A percentile compares a stretch with the other conserved stretches of the same genome.
phyloP scores from a whole-genome alignment of 2,888 invertebrate species.

The Cheilosia pagana region DNA sequence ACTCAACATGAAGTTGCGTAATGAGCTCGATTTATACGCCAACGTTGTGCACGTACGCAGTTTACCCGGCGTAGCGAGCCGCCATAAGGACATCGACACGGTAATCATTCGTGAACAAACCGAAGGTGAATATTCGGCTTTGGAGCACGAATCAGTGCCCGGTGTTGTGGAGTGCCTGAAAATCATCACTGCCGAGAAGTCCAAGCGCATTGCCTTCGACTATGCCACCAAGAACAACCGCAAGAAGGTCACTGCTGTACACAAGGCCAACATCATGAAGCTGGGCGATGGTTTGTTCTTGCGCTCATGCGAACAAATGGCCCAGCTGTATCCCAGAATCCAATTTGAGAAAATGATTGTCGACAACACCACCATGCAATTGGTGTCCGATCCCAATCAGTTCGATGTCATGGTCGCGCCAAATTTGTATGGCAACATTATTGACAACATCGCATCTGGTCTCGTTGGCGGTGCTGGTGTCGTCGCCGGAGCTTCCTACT shows the following conservation, averaged over 20 bases:
- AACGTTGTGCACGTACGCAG: constrained; percentile 97
- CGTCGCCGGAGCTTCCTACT: constrained; percentile 96
- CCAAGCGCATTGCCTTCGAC: constrained; percentile 97
- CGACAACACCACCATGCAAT: constrained; percentile 99
- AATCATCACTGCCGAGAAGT: constrained; percentile 95
- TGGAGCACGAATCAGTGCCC: constrained; percentile 95
- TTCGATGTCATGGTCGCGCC: constrained; percentile 99
- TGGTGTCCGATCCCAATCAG: constrained; percentile 97
- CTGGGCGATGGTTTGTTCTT: constrained; percentile 98
- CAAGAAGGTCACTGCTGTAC: constrained; percentile 98
- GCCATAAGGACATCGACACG: constrained; percentile 95
- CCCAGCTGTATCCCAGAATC: constrained; percentile 93
- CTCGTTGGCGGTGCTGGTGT: constrained; percentile 98
- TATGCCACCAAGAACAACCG: constrained; percentile 96
- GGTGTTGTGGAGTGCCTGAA: constrained; percentile 98
- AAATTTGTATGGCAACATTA: constrained; percentile 98
- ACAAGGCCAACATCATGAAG: constrained; percentile 99
- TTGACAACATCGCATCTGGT: constrained; percentile 97
- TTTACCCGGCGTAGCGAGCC: constrained; percentile 92
- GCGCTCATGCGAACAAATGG: constrained; percentile 92
- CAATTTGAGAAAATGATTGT: constrained; percentile 98
- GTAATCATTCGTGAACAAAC: constrained; percentile 98
- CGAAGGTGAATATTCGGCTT: constrained; percentile 98
- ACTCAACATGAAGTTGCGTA: constrained; percentile 95
- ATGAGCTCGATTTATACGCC: constrained; percentile 91